A percentile compares a stretch with the other conserved stretches of the same genome.
Evolutionary conservation across 1,140 invertebrate species (phyloP).

Genomic region (Drosophila pruinosa): DNA sequence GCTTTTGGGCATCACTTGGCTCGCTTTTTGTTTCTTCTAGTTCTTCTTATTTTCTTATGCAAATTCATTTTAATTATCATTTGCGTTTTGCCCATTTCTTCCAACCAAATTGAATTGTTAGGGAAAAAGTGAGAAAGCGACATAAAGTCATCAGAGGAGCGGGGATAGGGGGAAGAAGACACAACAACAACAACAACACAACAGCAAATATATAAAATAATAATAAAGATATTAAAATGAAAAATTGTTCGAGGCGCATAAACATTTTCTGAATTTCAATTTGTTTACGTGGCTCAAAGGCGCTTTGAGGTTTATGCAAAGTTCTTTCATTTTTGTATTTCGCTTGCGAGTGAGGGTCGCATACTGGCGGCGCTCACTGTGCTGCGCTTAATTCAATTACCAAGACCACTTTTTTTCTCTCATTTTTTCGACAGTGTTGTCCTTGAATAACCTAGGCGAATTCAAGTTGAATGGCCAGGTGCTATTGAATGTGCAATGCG

Average conservation of each 20-base stretch:
- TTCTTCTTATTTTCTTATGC: conserved; percentile 61
- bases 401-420: neutral
- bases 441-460: conserved; percentile 1
- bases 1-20: conserved; percentile 17
- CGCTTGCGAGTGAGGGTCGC: neutral
- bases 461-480: conserved; percentile 10
- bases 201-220: conserved; percentile 12
- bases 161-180: too few relatives aligned
- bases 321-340: neutral
- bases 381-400: conserved; percentile 28
- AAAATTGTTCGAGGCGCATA: conserved; percentile 30
- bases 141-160: neutral
- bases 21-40: conserved; percentile 7
- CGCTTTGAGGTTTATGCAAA: conserved; percentile 27
- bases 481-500: conserved; percentile 4
- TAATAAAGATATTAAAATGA: conserved; percentile 44
- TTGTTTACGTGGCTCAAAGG: conserved; percentile 54
- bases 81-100: conserved; percentile 41
- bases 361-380: neutral
- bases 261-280: conserved; percentile 55
- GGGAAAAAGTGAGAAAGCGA: conserved; percentile 12
- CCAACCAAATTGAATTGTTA: conserved; percentile 63
- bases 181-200: neutral
- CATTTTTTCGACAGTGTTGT: neutral
- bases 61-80: conserved; percentile 78